Percentiles rank a stretch among this genome's conserved stretches.
Conservation (phyloP, 2,888 invertebrate genomes). For the Agelastica alni region DNA sequence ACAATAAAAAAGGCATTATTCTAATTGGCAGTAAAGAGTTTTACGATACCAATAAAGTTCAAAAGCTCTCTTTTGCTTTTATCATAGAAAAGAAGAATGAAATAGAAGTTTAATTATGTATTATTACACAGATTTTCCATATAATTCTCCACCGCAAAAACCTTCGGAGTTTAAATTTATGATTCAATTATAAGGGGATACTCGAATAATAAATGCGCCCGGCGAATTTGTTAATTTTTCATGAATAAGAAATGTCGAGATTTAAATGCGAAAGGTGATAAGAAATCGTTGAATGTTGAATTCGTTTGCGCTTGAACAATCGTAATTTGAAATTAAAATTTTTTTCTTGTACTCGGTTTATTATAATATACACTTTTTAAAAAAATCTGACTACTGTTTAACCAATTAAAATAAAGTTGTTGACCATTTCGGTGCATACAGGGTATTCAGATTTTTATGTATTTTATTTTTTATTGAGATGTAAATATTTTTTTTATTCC, state of each 20-base stretch:
- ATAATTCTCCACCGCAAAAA: slow-evolving; percentile 14
- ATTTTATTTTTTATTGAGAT: too few relatives aligned
- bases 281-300: too few relatives aligned
- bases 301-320: too few relatives aligned
- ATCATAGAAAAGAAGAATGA: neutral
- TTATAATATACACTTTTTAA: too few relatives aligned
- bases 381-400: too few relatives aligned
- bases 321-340: too few relatives aligned
- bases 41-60: slow-evolving; percentile 15
- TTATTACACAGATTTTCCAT: slow-evolving; percentile 19
- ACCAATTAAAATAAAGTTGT: too few relatives aligned
- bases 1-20: slow-evolving; percentile 15
- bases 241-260: neutral
- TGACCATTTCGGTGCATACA: too few relatives aligned
- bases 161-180: slow-evolving; percentile 7
- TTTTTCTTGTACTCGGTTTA: too few relatives aligned
- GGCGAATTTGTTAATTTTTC: slow-evolving; percentile 8
- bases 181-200: slow-evolving; percentile 8
- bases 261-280: neutral
- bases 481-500: too few relatives aligned
- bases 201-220: slow-evolving; percentile 2
- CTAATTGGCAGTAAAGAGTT: slow-evolving; percentile 14
- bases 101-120: slow-evolving; percentile 15
- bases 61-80: neutral
- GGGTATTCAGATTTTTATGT: too few relatives aligned